A percentile compares a stretch with the other conserved stretches of the same genome.
Conservation (phyloP, 2,888 invertebrate genomes). For the Sussaba pulchella region DNA sequence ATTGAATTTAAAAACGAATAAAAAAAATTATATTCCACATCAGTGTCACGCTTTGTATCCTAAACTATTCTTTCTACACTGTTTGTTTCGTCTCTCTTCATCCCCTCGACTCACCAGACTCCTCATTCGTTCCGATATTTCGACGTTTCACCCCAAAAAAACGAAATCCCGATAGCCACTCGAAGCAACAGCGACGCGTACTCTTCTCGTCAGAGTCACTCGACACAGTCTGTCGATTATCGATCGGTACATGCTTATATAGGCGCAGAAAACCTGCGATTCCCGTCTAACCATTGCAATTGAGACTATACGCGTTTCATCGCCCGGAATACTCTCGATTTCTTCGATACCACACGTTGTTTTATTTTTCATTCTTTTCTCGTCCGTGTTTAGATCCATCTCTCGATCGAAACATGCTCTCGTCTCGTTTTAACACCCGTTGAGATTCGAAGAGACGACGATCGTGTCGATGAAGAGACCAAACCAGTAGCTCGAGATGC, state of each 20-base stretch:
- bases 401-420: background rate
- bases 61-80: background rate
- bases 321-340: slow-evolving; percentile 49
- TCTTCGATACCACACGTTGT: slow-evolving; percentile 9
- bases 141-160: background rate
- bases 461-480: background rate
- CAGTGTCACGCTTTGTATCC: background rate
- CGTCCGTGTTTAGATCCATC: background rate
- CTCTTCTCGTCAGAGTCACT: slow-evolving; percentile 12
- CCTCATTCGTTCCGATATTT: slow-evolving; percentile 44
- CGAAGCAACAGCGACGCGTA: background rate
- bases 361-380: background rate
- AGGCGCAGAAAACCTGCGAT: slow-evolving; percentile 42
- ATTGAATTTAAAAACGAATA: no score
- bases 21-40: no score
- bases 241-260: slow-evolving; percentile 63
- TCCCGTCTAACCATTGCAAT: background rate
- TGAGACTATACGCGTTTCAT: background rate
- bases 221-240: slow-evolving; percentile 62
- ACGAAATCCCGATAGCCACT: background rate
- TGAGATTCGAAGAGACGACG: slow-evolving; percentile 13
- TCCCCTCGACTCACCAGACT: slow-evolving; percentile 61
- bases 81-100: background rate
- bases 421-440: slow-evolving; percentile 1
- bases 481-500: slow-evolving; percentile 23